These are phyloP conservation scores for Phodopus roborovskii DNA, from an alignment of 2,113 vertebrate species.

Conservation along the genomic window DNA sequence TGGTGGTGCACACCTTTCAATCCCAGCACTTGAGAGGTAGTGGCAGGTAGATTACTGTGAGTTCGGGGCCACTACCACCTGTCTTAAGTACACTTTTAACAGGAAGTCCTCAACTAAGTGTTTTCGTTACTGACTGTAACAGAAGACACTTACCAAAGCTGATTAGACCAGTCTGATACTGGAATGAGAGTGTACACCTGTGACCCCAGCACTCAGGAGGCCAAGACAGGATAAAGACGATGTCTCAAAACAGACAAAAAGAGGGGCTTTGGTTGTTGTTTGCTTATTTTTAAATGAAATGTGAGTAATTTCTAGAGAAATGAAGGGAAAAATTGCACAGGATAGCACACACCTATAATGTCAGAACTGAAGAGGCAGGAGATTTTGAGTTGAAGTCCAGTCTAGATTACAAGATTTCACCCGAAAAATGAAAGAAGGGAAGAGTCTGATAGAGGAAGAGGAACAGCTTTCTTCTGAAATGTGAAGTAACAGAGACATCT, in stretches of 20 bases:
- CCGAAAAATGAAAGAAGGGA: neutral
- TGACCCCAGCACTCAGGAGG: neutral
- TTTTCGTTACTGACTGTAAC: neutral
- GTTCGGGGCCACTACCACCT: neutral
- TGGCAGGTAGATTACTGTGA: neutral
- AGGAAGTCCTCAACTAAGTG: neutral
- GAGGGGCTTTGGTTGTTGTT: neutral
- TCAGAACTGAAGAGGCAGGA: neutral
- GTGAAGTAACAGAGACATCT: slow-evolving; percentile 74
- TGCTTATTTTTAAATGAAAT: neutral
- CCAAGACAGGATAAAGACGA: neutral
- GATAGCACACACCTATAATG: too few relatives aligned
- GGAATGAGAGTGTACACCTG: neutral
- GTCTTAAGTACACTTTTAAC: neutral
- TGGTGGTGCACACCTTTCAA: neutral
- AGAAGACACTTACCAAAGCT: neutral
- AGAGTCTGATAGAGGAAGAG: neutral
- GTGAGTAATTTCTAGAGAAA: neutral
- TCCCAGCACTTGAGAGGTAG: neutral
- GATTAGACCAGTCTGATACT: neutral
- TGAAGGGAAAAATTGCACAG: neutral
- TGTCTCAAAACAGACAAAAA: neutral
- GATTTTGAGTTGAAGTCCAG: neutral
- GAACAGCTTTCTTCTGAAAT: neutral
- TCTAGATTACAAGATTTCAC: neutral